phyloP scores from a whole-genome alignment of 2,888 invertebrate species.

The Disparrhopalites patrizii region DNA sequence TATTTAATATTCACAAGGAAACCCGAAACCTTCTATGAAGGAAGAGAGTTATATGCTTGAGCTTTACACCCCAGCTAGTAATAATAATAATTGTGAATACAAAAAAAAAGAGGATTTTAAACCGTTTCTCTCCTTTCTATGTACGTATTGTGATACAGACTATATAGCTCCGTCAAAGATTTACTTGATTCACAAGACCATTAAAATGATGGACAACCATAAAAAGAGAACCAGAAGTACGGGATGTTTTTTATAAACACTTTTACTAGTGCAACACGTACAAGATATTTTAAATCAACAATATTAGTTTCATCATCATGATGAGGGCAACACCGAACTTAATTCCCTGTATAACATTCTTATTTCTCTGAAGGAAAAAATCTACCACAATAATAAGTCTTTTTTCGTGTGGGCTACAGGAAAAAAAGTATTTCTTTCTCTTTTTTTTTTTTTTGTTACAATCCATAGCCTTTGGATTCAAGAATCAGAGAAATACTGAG shows the following conservation, averaged over 20 bases:
- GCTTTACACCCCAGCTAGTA: not conserved
- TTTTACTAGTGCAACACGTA: not conserved
- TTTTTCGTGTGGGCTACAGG: no score
- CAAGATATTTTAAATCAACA: conserved; percentile 13
- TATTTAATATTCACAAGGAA: not conserved
- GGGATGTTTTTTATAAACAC: conserved; percentile 14
- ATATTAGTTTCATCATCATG: not conserved
- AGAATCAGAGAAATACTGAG: no score
- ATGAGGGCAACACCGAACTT: no score
- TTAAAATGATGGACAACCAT: conserved; percentile 22
- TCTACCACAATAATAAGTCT: no score
- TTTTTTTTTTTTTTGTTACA: no score
- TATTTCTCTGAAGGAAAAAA: no score
- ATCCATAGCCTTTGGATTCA: no score
- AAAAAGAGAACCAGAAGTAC: conserved; percentile 16
- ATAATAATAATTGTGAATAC: not conserved
- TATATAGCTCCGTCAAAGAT: not conserved
- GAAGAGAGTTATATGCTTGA: no score
- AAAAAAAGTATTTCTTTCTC: no score
- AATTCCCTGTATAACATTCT: not conserved
- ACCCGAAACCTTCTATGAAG: no score
- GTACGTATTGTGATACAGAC: no score
- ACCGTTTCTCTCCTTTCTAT: not conserved
- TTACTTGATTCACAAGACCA: conserved; percentile 16
- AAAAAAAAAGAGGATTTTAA: not conserved